Base-by-base conservation (phyloP, 2,113 vertebrate species). In the Hiodon alosoides region DNA sequence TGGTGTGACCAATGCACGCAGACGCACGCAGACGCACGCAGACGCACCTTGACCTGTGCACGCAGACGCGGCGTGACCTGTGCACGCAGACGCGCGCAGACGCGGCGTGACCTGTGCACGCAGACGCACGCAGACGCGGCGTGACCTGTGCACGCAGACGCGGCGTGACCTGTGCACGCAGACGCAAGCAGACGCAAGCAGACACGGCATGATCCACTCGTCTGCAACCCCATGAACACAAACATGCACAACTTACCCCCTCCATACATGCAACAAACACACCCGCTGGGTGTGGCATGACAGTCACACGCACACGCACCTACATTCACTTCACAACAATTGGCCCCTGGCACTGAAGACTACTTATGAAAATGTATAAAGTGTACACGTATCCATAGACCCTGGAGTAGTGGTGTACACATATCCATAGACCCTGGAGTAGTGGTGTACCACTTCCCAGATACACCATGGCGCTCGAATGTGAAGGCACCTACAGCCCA, bases 21-120 rank as follows among this genome's bases (percentile, higher is more conserved):
- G 47, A 62, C 47, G 31, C 52, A 66, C 7, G 67, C 31, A 58
- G 16, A 69, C 69, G 6, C 50, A 72, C 47, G 77, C 68, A 61
- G 58, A 67, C 14, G 9, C 5, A 14, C 11, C 61, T 2, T 53
- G 7, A 54, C 0, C 7, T 55, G 4, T 9, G 7, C 11, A 75
- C n/a, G 4, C 10, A 52, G 51, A 69, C 58, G 46, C 13, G 9
- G 3, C 13, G 7, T 50, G 47, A 16, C 47, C 66, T 7, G 5
- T 51, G 17, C 47, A 10, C 47, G n/a, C n/a, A n/a, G n/a, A 67
- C 7, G 17, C 13, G 11, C 47, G 48, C 50, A 31, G 47, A 61
- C 47, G 31, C 52, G 58, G 9, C 13, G 71, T 10, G 59, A 59
- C 7, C 58, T 17, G 7, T 11, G 3, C 61, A 66, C 7, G 67